phyloP scores from a whole-genome alignment of 2,113 vertebrate genomes.

The Sphaerodactylus townsendi region DNA sequence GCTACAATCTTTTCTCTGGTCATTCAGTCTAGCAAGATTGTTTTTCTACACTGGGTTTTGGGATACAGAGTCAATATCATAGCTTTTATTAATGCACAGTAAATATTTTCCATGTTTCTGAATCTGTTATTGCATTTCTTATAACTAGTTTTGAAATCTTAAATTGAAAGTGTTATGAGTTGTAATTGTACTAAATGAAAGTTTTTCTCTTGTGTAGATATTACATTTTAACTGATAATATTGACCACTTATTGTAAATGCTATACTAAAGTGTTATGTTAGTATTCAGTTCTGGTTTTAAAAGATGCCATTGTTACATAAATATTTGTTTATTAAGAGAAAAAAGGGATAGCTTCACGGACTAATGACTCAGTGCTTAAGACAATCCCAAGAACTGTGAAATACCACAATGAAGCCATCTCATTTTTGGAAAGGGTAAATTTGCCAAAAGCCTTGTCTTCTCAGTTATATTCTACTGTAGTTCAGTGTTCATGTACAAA shows the following conservation, averaged over 20 bases:
- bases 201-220: background rate
- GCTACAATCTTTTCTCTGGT: background rate
- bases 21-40: background rate
- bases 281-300: background rate
- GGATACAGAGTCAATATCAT: too few species aligned
- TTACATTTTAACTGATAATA: background rate
- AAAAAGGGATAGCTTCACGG: background rate
- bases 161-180: too few species aligned
- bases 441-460: background rate
- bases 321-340: background rate
- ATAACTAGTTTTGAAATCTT: background rate
- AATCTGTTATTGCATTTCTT: background rate
- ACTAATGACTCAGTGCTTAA: background rate
- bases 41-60: background rate
- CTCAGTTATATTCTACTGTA: too few species aligned
- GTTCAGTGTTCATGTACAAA: background rate
- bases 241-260: background rate
- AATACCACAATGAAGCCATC: background rate
- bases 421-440: background rate
- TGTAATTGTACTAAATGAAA: background rate
- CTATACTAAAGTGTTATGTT: background rate
- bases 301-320: background rate
- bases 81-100: too few species aligned
- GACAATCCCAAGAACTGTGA: background rate
- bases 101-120: too few species aligned